phyloP scores from a whole-genome alignment of 2,113 vertebrate species.

The Mirza zaza region DNA sequence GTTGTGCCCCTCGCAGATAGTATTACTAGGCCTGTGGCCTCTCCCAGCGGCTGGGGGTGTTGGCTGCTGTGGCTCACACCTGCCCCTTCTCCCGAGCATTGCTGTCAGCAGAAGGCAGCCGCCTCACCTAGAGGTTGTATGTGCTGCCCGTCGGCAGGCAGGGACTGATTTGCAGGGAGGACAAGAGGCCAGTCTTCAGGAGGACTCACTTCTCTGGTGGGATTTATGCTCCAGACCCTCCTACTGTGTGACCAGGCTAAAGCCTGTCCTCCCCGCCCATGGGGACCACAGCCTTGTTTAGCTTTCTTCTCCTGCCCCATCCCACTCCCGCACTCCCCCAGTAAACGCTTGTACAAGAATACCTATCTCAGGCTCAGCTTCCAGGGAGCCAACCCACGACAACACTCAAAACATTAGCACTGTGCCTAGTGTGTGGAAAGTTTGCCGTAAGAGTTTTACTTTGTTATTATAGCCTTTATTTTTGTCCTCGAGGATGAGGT shows the following conservation, averaged over 20 bases:
- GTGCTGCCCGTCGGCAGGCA: not conserved
- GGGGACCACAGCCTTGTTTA: not conserved
- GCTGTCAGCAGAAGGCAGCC: not conserved
- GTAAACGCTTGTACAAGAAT: not conserved
- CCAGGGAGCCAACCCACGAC: accelerated
- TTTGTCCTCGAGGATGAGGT: not conserved
- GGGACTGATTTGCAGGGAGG: not conserved
- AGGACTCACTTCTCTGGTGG: not conserved
- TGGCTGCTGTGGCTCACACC: not conserved
- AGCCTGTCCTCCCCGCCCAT: too few relatives aligned
- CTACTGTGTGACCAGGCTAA: not conserved
- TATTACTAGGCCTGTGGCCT: too few relatives aligned
- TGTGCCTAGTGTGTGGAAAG: accelerated
- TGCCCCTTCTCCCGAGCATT: not conserved
- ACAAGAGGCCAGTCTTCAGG: not conserved
- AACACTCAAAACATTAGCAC: accelerated
- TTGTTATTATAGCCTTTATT: not conserved
- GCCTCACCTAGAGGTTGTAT: not conserved
- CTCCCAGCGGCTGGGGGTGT: not conserved
- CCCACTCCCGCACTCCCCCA: not conserved
- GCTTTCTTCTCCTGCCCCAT: not conserved
- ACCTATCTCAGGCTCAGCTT: not conserved
- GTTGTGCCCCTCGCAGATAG: not conserved
- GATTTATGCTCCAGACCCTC: not conserved
- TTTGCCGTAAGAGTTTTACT: not conserved